Percentiles rank a stretch among this genome's conserved stretches.
phyloP scores from a whole-genome alignment of 2,888 invertebrate species.

The Drosophila monieri region DNA sequence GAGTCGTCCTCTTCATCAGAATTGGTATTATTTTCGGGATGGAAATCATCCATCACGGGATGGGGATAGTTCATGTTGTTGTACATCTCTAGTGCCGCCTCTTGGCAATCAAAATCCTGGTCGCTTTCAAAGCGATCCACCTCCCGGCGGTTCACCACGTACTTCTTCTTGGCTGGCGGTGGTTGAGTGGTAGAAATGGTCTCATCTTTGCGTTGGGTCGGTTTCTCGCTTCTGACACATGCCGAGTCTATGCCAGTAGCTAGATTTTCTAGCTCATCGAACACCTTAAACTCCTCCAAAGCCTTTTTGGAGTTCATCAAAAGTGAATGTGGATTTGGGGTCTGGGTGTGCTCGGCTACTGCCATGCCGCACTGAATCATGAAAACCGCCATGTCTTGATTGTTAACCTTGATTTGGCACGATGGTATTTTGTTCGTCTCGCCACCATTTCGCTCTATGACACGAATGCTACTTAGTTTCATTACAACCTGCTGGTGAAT shows the following conservation, averaged over 20 bases:
- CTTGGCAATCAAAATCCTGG: conserved; percentile 54
- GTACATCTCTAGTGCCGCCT: conserved; percentile 25
- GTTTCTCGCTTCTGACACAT: neutral
- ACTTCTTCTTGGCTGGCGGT: conserved; percentile 52
- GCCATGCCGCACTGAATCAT: conserved; percentile 62
- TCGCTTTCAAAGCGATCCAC: neutral
- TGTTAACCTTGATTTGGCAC: conserved; percentile 71
- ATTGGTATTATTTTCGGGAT: neutral
- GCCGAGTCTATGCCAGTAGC: neutral
- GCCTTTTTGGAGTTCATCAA: neutral
- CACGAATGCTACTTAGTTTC: conserved; percentile 85
- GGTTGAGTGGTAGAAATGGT: conserved; percentile 25
- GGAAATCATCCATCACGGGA: neutral
- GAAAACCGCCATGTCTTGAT: conserved; percentile 66
- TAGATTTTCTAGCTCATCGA: conserved; percentile 45
- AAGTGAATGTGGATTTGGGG: neutral
- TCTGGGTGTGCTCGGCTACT: neutral
- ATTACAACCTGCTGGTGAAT: conserved; percentile 87
- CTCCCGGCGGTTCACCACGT: conserved; percentile 5
- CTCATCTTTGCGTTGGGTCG: neutral
- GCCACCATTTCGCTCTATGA: conserved; percentile 24
- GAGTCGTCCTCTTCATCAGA: conserved; percentile 10
- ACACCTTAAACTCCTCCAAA: conserved; percentile 42
- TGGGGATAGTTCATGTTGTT: neutral
- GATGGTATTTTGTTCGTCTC: conserved; percentile 21